These are phyloP conservation scores for Subacronicta megacephala DNA, from an alignment of 2,888 invertebrate genomes.

Conservation along the genomic window DNA sequence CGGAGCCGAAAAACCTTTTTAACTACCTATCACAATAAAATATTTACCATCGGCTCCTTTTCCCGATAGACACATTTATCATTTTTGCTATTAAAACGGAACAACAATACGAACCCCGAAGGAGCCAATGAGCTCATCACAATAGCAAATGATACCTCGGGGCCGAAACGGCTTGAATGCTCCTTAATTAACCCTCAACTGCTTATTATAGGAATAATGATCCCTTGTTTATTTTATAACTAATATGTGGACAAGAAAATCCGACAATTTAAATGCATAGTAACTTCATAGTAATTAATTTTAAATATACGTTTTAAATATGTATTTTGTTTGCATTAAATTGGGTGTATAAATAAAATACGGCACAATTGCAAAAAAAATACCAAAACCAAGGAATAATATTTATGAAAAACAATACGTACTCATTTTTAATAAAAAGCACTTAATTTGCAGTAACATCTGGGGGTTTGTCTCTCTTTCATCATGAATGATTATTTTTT, in stretches of 20 bases:
- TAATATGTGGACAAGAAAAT: conserved; percentile 49
- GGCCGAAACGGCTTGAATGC: conserved; percentile 81
- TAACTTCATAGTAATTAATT: conserved; percentile 37
- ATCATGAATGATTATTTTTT: conserved; percentile 42
- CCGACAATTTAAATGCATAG: conserved; percentile 54
- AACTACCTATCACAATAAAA: conserved; percentile 54
- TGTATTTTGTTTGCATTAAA: conserved; percentile 19
- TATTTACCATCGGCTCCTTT: conserved; percentile 53
- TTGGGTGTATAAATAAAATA: conserved; percentile 3
- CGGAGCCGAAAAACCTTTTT: conserved; percentile 52
- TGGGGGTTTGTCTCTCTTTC: conserved; percentile 25
- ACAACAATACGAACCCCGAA: conserved; percentile 85
- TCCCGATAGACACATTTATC: conserved; percentile 86
- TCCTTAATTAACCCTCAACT: conserved; percentile 86
- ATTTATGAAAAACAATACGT: conserved; percentile 25
- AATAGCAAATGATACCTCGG: conserved; percentile 88
- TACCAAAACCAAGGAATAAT: background rate
- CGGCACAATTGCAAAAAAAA: conserved; percentile 2
- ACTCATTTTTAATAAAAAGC: conserved; percentile 26
- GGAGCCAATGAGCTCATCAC: conserved; percentile 85
- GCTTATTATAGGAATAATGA: conserved; percentile 82
- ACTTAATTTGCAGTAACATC: conserved; percentile 42
- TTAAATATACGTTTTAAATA: too few species aligned
- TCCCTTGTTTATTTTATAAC: conserved; percentile 68
- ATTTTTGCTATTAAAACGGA: conserved; percentile 86